phyloP scores from a whole-genome alignment of 2,888 invertebrate genomes.

The Thecocarcelia acutangulata region DNA sequence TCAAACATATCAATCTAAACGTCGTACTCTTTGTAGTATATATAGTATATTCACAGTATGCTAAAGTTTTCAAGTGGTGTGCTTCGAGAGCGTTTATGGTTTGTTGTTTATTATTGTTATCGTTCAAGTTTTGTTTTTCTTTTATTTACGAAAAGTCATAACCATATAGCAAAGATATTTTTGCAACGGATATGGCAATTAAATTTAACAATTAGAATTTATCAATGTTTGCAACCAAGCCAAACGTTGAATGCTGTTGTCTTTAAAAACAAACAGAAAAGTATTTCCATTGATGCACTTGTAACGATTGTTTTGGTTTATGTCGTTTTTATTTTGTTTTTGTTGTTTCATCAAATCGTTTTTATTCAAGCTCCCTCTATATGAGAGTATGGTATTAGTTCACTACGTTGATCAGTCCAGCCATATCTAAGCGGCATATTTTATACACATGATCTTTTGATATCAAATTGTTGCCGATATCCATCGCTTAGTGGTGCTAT shows the following conservation, averaged over 20 bases:
- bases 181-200: conserved; percentile 78
- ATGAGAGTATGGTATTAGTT: conserved; percentile 27
- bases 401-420: conserved; percentile 23
- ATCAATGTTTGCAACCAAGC: conserved; percentile 74
- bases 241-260: conserved; percentile 40
- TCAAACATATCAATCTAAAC: not conserved
- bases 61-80: conserved; percentile 33
- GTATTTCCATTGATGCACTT: conserved; percentile 56
- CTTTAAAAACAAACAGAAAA: conserved; percentile 35
- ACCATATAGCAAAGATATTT: conserved; percentile 62
- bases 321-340: conserved; percentile 5
- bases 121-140: conserved; percentile 9
- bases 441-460: conserved; percentile 68
- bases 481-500: conserved; percentile 67
- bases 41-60: conserved; percentile 12
- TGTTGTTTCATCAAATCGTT: conserved; percentile 11
- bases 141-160: conserved; percentile 53
- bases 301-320: conserved; percentile 57
- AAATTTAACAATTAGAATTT: conserved; percentile 80
- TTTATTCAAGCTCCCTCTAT: conserved; percentile 51
- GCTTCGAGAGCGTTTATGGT: conserved; percentile 47
- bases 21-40: not conserved
- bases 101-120: conserved; percentile 37
- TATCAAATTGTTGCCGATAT: conserved; percentile 68
- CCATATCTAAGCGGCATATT: conserved; percentile 64